Percentiles rank a stretch among this genome's conserved stretches.
These are phyloP conservation scores for Ochotona princeps DNA, from an alignment of 2,113 vertebrate genomes.

Conservation along the genomic window DNA sequence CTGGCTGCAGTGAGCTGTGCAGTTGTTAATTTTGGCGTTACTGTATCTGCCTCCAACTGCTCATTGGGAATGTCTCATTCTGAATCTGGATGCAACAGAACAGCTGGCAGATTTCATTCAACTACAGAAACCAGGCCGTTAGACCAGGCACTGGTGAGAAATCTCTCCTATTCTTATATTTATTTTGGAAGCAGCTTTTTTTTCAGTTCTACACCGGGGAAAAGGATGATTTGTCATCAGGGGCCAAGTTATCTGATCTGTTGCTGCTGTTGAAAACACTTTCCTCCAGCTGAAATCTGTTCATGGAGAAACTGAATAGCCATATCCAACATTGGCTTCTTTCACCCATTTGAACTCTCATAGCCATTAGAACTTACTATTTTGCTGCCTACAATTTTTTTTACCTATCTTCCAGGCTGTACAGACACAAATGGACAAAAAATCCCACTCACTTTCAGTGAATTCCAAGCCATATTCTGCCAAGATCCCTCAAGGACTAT, in stretches of 20 bases:
- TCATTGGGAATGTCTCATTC: too few species aligned
- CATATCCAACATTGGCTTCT: not conserved
- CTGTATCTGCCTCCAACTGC: not conserved
- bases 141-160: not conserved
- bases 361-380: not conserved
- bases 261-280: not conserved
- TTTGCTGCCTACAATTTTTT: not conserved
- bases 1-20: not conserved
- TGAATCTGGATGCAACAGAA: not conserved
- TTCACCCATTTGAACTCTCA: not conserved
- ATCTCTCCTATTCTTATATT: not conserved
- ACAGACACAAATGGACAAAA: too few species aligned
- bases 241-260: not conserved
- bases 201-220: not conserved
- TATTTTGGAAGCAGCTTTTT: not conserved
- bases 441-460: not conserved
- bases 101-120: not conserved
- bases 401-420: not conserved
- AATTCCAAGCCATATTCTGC: not conserved
- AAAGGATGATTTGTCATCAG: not conserved
- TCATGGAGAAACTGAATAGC: not conserved
- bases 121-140: not conserved
- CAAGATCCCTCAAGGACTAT: not conserved
- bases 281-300: not conserved
- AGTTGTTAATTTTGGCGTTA: not conserved